These are phyloP conservation scores for Mormoops blainvillei DNA, from an alignment of 2,113 vertebrate genomes.

Conservation along the genomic window DNA sequence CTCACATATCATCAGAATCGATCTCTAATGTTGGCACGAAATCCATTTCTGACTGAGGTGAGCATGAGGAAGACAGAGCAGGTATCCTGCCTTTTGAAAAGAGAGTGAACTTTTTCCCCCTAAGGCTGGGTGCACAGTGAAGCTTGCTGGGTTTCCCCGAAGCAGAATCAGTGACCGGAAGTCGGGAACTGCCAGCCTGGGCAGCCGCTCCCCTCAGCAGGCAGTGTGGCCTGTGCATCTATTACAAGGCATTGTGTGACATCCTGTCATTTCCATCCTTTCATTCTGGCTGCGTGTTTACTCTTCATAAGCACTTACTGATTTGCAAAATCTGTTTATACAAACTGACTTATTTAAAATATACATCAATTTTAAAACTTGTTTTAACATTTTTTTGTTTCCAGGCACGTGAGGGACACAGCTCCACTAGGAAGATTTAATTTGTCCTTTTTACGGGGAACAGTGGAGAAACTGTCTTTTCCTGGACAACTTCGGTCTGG, in stretches of 20 bases:
- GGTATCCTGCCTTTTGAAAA: conserved; percentile 1
- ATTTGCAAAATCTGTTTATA: neutral
- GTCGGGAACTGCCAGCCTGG: neutral
- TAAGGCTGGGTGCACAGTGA: neutral
- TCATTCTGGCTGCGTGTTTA: neutral
- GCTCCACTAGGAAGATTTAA: neutral
- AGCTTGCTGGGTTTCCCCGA: neutral
- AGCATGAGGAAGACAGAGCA: neutral
- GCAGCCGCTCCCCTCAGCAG: neutral
- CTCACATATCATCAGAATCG: neutral
- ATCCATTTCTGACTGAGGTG: conserved; percentile 12
- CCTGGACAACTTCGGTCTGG: neutral
- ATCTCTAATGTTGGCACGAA: neutral
- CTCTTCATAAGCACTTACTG: neutral
- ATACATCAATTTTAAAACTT: neutral
- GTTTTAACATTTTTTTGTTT: neutral
- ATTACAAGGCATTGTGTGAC: neutral
- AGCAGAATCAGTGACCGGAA: neutral
- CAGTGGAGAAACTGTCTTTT: neutral
- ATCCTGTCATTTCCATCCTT: neutral
- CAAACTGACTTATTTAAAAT: neutral
- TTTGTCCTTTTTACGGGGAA: neutral
- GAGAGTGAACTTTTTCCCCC: neutral
- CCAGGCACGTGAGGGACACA: neutral
- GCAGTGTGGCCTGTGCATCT: fast-evolving